These are phyloP conservation scores for Agonopterix arenella DNA, from an alignment of 2,888 invertebrate genomes.

Conservation along the genomic window DNA sequence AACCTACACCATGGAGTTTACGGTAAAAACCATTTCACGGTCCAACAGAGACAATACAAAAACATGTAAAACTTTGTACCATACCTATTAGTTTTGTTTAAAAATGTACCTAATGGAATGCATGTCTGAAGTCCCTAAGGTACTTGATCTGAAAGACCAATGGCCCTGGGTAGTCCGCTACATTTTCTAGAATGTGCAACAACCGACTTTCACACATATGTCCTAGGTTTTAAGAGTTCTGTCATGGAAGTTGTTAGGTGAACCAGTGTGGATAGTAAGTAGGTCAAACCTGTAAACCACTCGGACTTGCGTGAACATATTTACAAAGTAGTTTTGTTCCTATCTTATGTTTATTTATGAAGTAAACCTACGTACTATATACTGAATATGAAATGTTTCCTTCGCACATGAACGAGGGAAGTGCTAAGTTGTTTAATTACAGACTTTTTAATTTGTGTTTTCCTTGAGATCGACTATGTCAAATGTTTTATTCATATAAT, in stretches of 20 bases:
- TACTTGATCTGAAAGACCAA: constrained; percentile 9
- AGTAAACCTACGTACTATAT: background rate
- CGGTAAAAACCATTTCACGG: too few relatives aligned
- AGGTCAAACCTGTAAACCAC: constrained; percentile 29
- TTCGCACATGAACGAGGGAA: constrained; percentile 3
- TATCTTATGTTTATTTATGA: constrained; percentile 9
- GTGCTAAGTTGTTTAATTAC: background rate
- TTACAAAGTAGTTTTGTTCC: background rate
- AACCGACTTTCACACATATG: too few relatives aligned
- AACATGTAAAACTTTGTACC: constrained; percentile 1
- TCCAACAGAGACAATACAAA: background rate
- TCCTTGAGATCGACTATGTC: too few relatives aligned
- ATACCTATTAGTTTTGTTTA: too few relatives aligned
- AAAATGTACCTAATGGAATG: background rate
- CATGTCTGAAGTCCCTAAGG: constrained; percentile 17
- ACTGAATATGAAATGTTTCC: constrained; percentile 5
- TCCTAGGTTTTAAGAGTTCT: too few relatives aligned
- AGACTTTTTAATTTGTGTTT: too few relatives aligned
- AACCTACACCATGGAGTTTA: too few relatives aligned
- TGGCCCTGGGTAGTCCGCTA: background rate
- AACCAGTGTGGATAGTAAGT: constrained; percentile 16
- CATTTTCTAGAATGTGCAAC: too few relatives aligned
- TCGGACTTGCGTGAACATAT: constrained; percentile 7
- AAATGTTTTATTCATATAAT: too few relatives aligned
- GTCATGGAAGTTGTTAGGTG: background rate